Base-by-base conservation (phyloP, 2,888 invertebrate species). In the Pammene aurita region DNA sequence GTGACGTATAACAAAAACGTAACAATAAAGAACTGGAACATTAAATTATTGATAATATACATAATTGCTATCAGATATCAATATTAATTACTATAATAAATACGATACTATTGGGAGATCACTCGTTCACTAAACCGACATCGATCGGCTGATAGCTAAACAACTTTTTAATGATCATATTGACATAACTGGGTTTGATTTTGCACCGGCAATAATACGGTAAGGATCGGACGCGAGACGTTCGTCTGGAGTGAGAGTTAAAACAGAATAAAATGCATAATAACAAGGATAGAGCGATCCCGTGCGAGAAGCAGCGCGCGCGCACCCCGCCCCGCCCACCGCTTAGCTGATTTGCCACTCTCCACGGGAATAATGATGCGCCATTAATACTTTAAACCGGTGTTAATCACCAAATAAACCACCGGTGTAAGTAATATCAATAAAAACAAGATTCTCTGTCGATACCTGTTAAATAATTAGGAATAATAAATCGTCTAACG, bases 261-360 rank as follows among this genome's bases (percentile, higher is more conserved):
- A 81, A 85, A 85, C 86, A 80, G 88, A 91, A 88, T 90, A 91
- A 88, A 87, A 86, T 84, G 86, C 84, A 70, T 58, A 65, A 71
- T 71, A 89, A 84, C 83, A 86, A 86, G 85, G 86, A 87, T 84
- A 84, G 85, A 81, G 60, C 64, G 69, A 69, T 69, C 69, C 71
- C 69, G 71, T 38, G 65, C 71, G 67, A 71, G 71, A 58, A 44
- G 79, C 78, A 75, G 77, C 73, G 72, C 73, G 73, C 77, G 72
- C 74, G 60, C 71, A 65, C 61, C 62, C 60, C 81, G 80, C 84
- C 80, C 82, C 85, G 81, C 86, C 84, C 82, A 83, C 82, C 80
- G 81, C 82, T 80, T 79, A 84, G 76, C 79, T 77, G 74, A 79
- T 76, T 78, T 76, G 74, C 75, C 76, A 74, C 76, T 64, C 76